A percentile compares a stretch with the other conserved stretches of the same genome.
Conservation (phyloP, 1,140 invertebrate species). For the Druon quercuslanigerum region DNA sequence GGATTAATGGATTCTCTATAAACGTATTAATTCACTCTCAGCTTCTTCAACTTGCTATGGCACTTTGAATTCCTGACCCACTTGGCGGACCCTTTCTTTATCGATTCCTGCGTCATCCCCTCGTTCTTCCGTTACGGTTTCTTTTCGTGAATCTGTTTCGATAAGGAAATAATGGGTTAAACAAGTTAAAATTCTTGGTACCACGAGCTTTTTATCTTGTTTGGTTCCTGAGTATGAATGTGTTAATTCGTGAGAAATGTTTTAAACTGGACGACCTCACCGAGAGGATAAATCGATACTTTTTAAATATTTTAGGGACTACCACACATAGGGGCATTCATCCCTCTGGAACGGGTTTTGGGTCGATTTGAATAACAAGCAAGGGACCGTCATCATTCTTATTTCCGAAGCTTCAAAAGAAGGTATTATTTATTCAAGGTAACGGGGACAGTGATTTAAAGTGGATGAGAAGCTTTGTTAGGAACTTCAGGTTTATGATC, state of each 20-base stretch:
- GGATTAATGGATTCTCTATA: constrained; percentile 33
- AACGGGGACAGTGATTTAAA: too few species aligned
- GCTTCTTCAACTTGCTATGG: constrained; percentile 41
- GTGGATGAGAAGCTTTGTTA: too few species aligned
- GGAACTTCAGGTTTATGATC: neutral
- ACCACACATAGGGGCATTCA: too few species aligned
- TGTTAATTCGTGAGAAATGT: too few species aligned
- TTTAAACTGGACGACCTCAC: too few species aligned
- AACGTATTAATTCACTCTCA: constrained; percentile 33
- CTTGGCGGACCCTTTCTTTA: constrained; percentile 32
- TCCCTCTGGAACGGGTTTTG: too few species aligned
- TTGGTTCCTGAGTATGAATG: too few species aligned
- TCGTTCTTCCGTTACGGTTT: constrained; percentile 2
- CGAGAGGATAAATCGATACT: too few species aligned
- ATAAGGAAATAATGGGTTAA: neutral
- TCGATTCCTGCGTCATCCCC: constrained; percentile 2
- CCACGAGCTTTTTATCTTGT: neutral
- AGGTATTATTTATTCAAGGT: neutral
- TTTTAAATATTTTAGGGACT: too few species aligned
- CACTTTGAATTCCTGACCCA: constrained; percentile 47
- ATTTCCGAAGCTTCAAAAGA: too few species aligned
- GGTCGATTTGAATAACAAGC: too few species aligned
- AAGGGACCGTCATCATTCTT: too few species aligned
- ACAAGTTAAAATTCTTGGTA: neutral
- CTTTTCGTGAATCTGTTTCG: neutral